Base-by-base conservation (phyloP, 2,888 invertebrate genomes). In the Ormyrus pomaceus region DNA sequence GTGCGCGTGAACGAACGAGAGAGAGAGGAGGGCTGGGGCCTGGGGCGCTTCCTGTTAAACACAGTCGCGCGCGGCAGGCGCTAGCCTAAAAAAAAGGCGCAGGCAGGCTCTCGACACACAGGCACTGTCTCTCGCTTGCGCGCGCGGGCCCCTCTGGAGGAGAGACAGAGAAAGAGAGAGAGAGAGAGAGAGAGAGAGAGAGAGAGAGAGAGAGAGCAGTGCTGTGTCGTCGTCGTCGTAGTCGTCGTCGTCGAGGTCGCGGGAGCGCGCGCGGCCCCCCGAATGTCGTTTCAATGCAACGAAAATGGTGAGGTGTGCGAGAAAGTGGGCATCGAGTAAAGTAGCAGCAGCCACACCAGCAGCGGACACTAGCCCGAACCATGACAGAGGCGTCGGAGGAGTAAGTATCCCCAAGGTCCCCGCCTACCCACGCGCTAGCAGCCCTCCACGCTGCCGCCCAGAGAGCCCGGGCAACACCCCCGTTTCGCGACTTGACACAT, bases 371-470 rank as follows among this genome's bases (percentile, higher is more conserved):
- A 68, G 75, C 62, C 94, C 95, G 93, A 95, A 96, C 93, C 95
- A 96, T 96, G 96, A 96, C 95, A 95, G 96, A 96, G 94, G 94
- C 94, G 94, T 95, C 94, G 95, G 96, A 96, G 94, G 95, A 95
- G 96, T 96, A 93, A 95, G 95, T 94, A 91, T 74, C 5, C 19
- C 34, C 34, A 34, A 34, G 34, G 34, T 34, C 34, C 34, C 34
- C 34, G 34, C 34, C 34, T 34, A 34, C 34, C 34, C 34, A 34
- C 34, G 34, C 34, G 34, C 34, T 34, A 34, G 34, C 34, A 34
- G 34, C 34, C 34, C 34, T 34, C 34, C 87, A 50, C 75, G 69
- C 61, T 77, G 79, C 70, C 77, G 50, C 69, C 81, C 65, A 83
- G 80, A 46, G 75, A 82, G 78, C 66, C 82, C 70, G 69, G 9